These are phyloP conservation scores for Myotis vivesi DNA, from an alignment of 2,797 vertebrate genomes.

Conservation along the genomic window DNA sequence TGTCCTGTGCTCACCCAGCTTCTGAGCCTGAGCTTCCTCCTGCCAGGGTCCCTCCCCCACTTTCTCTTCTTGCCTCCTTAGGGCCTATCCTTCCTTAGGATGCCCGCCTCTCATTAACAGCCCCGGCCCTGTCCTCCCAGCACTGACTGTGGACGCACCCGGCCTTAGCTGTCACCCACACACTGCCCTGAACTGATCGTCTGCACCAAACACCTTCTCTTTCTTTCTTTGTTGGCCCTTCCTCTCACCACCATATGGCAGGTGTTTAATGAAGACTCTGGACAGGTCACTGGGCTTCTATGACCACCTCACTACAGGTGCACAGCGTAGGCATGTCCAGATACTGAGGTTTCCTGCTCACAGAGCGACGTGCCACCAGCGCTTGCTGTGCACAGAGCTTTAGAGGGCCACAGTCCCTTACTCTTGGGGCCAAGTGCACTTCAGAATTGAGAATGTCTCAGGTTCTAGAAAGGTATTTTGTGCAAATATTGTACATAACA, in stretches of 20 bases:
- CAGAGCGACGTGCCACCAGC: background rate
- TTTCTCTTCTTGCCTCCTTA: background rate
- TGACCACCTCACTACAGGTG: background rate
- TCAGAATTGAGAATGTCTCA: background rate
- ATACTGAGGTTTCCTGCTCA: background rate
- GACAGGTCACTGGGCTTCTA: background rate
- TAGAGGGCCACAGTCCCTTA: background rate
- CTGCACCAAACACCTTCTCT: background rate
- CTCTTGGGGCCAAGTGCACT: background rate
- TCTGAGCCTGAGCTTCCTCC: background rate
- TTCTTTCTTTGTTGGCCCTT: background rate
- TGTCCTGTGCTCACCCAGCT: background rate
- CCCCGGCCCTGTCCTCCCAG: too few species aligned
- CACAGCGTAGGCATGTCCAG: background rate
- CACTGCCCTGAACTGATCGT: background rate
- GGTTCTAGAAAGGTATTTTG: background rate
- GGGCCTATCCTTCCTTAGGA: background rate
- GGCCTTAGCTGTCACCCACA: background rate
- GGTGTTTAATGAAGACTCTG: background rate
- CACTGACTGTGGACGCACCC: background rate
- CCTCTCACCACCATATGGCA: background rate
- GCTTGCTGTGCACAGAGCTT: background rate
- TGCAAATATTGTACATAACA: background rate
- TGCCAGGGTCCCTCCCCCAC: background rate
- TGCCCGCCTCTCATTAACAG: background rate